Evolutionary conservation across 2,888 invertebrate species (phyloP), one percentile per base, ranked within the genome.

Genomic region (Chymomyza caudatula): DNA sequence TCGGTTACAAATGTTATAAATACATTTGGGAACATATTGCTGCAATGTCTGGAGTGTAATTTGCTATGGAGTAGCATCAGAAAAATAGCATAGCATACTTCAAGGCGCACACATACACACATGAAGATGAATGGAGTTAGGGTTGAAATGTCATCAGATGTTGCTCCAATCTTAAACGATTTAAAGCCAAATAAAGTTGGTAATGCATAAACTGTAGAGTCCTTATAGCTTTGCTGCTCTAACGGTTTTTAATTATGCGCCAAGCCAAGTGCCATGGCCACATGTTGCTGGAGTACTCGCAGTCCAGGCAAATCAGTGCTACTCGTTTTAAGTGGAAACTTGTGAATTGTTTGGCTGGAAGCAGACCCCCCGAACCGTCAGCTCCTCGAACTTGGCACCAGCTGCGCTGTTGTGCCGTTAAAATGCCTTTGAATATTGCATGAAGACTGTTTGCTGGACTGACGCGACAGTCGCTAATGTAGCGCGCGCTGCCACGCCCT

Each of bases 11-110:
- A 66, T 75, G 75, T 60, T 64, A 70, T 74, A 79, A 82, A 75
- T 85, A 79, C 78, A 75, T 77, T 85, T 73, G 67, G 65, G 61
- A 76, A 76, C 85, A 87, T 81, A 78, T 87, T 84, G 85, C 72
- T 77, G 75, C 72, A 65, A 82, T 76, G 75, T 83, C 84, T 87
- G 72, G 58, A 56, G 63, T 66, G 63, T 59, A 67, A 64, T 67
- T 76, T 76, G 60, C 70, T 70, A 72, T 77, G 77, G 77, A 37
- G 78, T 78, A 73, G 65, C 52, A 56, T 23, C 49, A 53, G 61
- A 17, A 23, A n/a, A 23, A 20, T 13, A 20, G 17, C 37, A 54
- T 37, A 15, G 42, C 53, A n/a, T n/a, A n/a, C n/a, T n/a, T n/a
- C n/a, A n/a, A n/a, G n/a, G n/a, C n/a, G n/a, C n/a, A n/a, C n/a